Evolutionary conservation across 2,888 invertebrate species (phyloP).

Genomic region (Drosophila pseudotalamancana): DNA sequence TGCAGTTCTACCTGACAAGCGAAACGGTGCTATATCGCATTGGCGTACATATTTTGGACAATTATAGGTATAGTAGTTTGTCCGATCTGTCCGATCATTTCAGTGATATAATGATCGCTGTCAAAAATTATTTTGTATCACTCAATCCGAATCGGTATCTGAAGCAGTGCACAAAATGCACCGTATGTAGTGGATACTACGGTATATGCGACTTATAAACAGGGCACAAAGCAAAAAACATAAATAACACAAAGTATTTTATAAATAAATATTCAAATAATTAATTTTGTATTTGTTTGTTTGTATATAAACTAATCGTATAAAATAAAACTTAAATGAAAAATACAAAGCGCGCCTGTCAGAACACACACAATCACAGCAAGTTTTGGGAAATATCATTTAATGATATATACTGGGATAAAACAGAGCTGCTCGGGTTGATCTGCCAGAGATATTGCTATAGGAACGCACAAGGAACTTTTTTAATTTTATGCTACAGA

Average conservation of each 20-base stretch:
- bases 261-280: constrained; percentile 48
- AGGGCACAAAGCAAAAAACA: neutral
- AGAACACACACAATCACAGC: constrained; percentile 29
- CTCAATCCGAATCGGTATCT: constrained; percentile 53
- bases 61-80: no score
- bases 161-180: constrained; percentile 30
- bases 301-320: constrained; percentile 36
- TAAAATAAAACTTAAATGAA: constrained; percentile 60
- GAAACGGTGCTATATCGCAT: constrained; percentile 69
- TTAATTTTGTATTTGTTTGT: constrained; percentile 43
- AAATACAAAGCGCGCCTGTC: constrained; percentile 39
- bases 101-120: constrained; percentile 38
- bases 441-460: constrained; percentile 8
- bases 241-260: constrained; percentile 32
- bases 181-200: constrained; percentile 57
- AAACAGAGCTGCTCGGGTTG: neutral
- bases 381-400: neutral
- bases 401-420: constrained; percentile 8
- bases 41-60: constrained; percentile 29
- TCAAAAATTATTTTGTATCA: constrained; percentile 49
- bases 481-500: neutral
- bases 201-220: constrained; percentile 45
- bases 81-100: no score
- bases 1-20: constrained; percentile 48
- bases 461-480: constrained; percentile 19